These are phyloP conservation scores for Sebastes kiyomatsui DNA, from an alignment of 2,797 vertebrate genomes.

Conservation along the genomic window DNA sequence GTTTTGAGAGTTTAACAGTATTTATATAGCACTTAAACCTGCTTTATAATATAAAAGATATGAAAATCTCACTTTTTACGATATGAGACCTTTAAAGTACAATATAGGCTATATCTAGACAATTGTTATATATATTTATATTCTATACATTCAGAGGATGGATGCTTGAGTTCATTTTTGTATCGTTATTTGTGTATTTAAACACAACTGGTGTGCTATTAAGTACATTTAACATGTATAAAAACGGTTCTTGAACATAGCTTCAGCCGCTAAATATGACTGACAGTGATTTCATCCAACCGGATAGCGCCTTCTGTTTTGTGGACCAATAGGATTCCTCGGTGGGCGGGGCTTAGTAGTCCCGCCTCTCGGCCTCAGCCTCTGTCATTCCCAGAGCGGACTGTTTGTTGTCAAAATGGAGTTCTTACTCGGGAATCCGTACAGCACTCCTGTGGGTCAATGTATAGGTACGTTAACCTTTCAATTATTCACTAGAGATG, in stretches of 20 bases:
- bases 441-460: slow-evolving; percentile 96
- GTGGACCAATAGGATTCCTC: slow-evolving; percentile 57
- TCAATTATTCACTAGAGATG: not conserved
- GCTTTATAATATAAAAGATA: no score
- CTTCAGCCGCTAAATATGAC: slow-evolving; percentile 34
- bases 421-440: slow-evolving; percentile 98
- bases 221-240: no score
- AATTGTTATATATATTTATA: not conserved
- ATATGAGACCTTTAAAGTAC: accelerated
- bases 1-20: no score
- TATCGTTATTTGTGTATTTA: not conserved
- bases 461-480: slow-evolving; percentile 88
- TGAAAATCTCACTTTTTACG: no score
- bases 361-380: slow-evolving; percentile 27
- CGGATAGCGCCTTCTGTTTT: accelerated
- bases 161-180: accelerated
- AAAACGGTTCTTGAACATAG: slow-evolving; percentile 35
- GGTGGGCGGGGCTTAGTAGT: not conserved
- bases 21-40: no score
- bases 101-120: not conserved
- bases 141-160: not conserved
- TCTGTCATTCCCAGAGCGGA: slow-evolving; percentile 61
- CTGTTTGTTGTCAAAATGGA: slow-evolving; percentile 96
- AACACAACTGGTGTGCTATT: accelerated
- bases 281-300: slow-evolving; percentile 42